These are phyloP conservation scores for Halotydeus destructor DNA, from an alignment of 1,140 invertebrate genomes.

Conservation along the genomic window DNA sequence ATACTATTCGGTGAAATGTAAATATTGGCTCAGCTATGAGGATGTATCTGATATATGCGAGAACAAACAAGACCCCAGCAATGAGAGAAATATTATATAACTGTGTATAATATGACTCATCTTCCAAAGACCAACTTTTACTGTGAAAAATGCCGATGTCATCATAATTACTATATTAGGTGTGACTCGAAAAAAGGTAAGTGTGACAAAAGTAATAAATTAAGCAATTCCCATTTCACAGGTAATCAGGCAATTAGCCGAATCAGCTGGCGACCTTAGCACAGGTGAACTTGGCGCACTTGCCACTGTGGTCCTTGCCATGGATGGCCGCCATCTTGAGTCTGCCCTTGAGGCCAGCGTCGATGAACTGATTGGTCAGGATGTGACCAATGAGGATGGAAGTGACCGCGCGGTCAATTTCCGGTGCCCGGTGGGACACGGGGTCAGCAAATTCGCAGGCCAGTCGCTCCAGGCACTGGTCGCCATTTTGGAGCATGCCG, in stretches of 20 bases:
- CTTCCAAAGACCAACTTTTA: too few species aligned
- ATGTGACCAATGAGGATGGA: slow-evolving; percentile 20
- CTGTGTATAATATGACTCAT: too few species aligned
- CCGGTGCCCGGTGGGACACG: slow-evolving; percentile 22
- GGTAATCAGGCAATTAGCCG: background rate
- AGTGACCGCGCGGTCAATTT: slow-evolving; percentile 19
- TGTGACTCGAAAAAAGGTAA: too few species aligned
- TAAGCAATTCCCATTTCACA: background rate
- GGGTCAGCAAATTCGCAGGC: slow-evolving; percentile 26
- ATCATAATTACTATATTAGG: too few species aligned
- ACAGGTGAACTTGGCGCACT: slow-evolving; percentile 13
- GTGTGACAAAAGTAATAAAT: too few species aligned
- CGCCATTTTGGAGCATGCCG: slow-evolving; percentile 18
- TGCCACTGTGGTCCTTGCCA: slow-evolving; percentile 11
- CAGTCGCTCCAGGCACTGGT: slow-evolving; percentile 22
- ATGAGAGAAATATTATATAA: too few species aligned
- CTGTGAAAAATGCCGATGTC: too few species aligned
- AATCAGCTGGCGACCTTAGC: slow-evolving; percentile 10
- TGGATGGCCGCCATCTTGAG: slow-evolving; percentile 16
- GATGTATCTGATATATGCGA: too few species aligned
- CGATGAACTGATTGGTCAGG: slow-evolving; percentile 18
- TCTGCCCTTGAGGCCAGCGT: slow-evolving; percentile 15
- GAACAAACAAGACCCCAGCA: too few species aligned
- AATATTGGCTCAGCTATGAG: too few species aligned
- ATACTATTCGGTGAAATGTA: too few species aligned